Evolutionary conservation across 2,888 invertebrate species (phyloP).

Genomic region (Panopea generosa): DNA sequence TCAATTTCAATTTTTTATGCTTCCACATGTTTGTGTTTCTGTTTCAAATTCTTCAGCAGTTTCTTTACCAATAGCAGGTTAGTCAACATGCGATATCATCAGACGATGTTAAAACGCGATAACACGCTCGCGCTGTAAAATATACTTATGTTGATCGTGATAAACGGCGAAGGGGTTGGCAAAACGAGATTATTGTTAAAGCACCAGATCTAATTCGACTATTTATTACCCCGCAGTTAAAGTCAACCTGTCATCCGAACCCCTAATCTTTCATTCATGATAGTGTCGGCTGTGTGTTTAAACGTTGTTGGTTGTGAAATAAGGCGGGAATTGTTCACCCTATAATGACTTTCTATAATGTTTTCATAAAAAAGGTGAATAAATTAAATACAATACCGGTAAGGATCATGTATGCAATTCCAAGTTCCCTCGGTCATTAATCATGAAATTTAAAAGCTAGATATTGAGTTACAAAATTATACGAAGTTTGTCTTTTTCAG

Average conservation of each 20-base stretch:
- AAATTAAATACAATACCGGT: slow-evolving; percentile 17
- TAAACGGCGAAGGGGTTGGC: slow-evolving; percentile 48
- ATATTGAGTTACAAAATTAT: slow-evolving; percentile 51
- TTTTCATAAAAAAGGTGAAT: slow-evolving; percentile 1
- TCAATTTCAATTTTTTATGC: too few species aligned
- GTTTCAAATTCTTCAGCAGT: too few species aligned
- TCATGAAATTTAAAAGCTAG: slow-evolving; percentile 50
- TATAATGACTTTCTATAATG: not conserved
- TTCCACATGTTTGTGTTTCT: too few species aligned
- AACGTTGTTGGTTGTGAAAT: slow-evolving; percentile 16
- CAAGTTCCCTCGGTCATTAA: slow-evolving; percentile 28
- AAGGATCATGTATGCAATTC: not conserved
- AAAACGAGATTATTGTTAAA: slow-evolving; percentile 27
- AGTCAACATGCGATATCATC: slow-evolving; percentile 17
- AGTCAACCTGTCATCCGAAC: slow-evolving; percentile 37
- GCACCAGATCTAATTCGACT: slow-evolving; percentile 38
- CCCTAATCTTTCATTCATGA: slow-evolving; percentile 41
- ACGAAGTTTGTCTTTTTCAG: slow-evolving; percentile 47
- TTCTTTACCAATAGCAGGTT: too few species aligned
- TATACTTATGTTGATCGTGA: slow-evolving; percentile 41
- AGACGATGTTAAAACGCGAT: slow-evolving; percentile 12
- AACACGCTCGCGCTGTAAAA: slow-evolving; percentile 22
- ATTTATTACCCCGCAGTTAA: slow-evolving; percentile 27
- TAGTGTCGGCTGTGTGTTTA: slow-evolving; percentile 31
- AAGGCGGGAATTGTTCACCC: slow-evolving; percentile 23